Conservation (phyloP, 2,113 vertebrate genomes). For the Nerophis ophidion region DNA sequence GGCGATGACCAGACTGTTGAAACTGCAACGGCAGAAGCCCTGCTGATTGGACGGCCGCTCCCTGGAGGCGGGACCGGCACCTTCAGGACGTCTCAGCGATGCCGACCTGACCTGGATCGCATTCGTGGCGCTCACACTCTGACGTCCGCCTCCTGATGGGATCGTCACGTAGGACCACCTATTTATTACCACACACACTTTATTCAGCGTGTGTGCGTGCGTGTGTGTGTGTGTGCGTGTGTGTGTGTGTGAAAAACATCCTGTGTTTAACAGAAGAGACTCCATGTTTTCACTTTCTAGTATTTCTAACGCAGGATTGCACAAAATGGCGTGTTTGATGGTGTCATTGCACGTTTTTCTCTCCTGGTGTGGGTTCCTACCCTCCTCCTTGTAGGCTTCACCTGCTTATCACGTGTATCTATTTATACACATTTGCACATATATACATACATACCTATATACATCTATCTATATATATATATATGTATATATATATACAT, state of each 20-base stretch:
- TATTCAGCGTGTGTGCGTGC: conserved; percentile 34
- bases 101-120: conserved; percentile 25
- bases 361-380: too few species aligned
- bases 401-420: too few species aligned
- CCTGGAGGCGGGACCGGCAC: conserved; percentile 24
- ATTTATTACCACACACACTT: conserved; percentile 60
- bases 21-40: conserved; percentile 48
- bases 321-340: too few species aligned
- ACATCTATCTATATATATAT: too few species aligned
- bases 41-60: conserved; percentile 31
- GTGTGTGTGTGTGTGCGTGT: neutral
- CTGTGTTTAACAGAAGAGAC: conserved; percentile 19
- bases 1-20: conserved; percentile 36
- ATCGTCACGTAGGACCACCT: conserved; percentile 38
- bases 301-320: too few species aligned
- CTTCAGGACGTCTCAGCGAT: conserved; percentile 19
- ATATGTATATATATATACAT: too few species aligned
- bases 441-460: too few species aligned
- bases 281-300: too few species aligned
- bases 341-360: too few species aligned
- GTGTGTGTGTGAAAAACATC: neutral
- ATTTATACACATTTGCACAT: too few species aligned
- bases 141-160: conserved; percentile 15
- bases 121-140: conserved; percentile 22
- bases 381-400: too few species aligned